These are phyloP conservation scores for Tauraco erythrolophus DNA, from an alignment of 2,113 vertebrate species.

Conservation along the genomic window DNA sequence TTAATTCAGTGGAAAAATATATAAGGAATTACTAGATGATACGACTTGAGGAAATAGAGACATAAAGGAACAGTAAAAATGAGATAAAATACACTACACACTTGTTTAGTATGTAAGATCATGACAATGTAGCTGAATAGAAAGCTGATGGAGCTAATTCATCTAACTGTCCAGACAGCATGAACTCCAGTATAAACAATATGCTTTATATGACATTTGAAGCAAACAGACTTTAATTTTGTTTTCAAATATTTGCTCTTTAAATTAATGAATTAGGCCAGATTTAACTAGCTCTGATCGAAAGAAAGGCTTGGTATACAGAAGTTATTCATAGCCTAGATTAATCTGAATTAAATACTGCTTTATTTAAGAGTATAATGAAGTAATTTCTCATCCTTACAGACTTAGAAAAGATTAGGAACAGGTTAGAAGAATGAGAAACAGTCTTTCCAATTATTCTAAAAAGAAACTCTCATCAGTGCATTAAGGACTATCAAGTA, in stretches of 20 bases:
- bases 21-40: background rate
- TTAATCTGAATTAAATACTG: background rate
- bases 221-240: background rate
- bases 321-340: background rate
- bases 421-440: background rate
- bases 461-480: background rate
- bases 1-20: background rate
- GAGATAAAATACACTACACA: background rate
- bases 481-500: background rate
- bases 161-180: background rate
- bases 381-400: background rate
- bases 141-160: background rate
- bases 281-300: background rate
- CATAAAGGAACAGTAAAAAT: background rate
- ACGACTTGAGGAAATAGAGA: background rate
- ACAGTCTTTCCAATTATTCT: background rate
- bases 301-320: background rate
- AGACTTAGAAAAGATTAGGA: background rate
- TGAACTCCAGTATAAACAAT: background rate
- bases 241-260: background rate
- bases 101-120: background rate
- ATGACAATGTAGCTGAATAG: background rate
- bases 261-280: background rate
- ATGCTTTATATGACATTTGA: background rate
- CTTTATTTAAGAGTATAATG: background rate